Conservation (phyloP, 2,113 vertebrate species). For the Zosterops lateralis region DNA sequence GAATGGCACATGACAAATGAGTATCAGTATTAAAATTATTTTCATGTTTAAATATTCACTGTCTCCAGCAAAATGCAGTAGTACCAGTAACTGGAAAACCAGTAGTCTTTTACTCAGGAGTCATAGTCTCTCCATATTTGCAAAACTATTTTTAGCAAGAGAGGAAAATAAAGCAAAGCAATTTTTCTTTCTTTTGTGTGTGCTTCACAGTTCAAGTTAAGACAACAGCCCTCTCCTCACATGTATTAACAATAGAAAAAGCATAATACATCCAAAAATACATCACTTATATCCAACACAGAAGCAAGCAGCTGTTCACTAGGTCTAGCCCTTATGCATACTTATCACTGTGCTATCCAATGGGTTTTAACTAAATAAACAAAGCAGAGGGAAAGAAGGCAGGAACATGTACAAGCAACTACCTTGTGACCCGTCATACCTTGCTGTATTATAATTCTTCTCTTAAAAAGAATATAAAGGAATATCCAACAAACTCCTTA, state of each 20-base stretch:
- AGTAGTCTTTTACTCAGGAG: neutral
- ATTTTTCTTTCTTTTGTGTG: neutral
- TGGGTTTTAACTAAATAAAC: neutral
- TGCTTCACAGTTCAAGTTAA: neutral
- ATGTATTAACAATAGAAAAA: neutral
- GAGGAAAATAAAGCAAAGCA: neutral
- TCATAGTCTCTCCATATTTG: neutral
- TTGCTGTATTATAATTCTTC: neutral
- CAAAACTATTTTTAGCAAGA: neutral
- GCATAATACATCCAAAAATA: neutral
- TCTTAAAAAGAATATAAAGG: neutral
- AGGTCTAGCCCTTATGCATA: neutral
- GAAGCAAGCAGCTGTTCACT: neutral
- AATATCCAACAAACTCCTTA: neutral
- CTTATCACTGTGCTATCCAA: neutral
- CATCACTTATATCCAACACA: neutral
- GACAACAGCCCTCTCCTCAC: neutral
- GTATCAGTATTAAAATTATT: constrained; percentile 46
- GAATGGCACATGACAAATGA: constrained; percentile 45
- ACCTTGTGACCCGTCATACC: neutral
- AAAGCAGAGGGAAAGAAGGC: neutral
- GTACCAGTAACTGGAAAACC: neutral
- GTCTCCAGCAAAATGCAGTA: neutral
- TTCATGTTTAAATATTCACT: constrained; percentile 28
- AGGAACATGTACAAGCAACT: neutral